Evolutionary conservation across 2,888 invertebrate genomes (phyloP).

Genomic region (Lasioglossum lativentre): DNA sequence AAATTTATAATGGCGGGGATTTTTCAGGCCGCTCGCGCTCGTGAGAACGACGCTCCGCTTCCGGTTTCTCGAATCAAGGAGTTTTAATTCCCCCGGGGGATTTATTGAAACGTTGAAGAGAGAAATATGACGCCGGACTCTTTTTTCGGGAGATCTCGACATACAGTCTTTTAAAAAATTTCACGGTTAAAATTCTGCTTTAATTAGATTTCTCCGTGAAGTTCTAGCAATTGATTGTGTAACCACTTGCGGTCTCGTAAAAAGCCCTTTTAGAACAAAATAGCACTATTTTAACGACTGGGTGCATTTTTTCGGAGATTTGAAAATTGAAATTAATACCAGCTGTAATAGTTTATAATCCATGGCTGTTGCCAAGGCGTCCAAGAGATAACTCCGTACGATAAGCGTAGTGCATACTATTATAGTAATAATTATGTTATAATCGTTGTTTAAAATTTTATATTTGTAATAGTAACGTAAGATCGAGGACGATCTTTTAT

Average conservation of each 20-base stretch:
- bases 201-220: no score
- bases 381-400: no score
- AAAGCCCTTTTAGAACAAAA: background rate
- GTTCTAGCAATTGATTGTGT: background rate
- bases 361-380: no score
- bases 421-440: no score
- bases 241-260: background rate
- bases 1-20: slow-evolving; percentile 43
- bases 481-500: no score
- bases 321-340: background rate
- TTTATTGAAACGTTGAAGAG: slow-evolving; percentile 5
- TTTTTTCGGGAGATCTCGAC: background rate
- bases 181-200: background rate
- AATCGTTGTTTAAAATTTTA: no score
- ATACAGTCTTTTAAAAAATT: background rate
- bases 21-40: slow-evolving; percentile 23
- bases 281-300: background rate
- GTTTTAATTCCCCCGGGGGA: background rate
- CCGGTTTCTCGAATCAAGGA: slow-evolving; percentile 11
- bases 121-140: background rate
- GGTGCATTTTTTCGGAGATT: background rate
- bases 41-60: slow-evolving; percentile 27
- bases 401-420: no score
- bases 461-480: no score
- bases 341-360: no score